Base-by-base conservation (phyloP, 2,888 invertebrate genomes). In the Prosapia bicincta region DNA sequence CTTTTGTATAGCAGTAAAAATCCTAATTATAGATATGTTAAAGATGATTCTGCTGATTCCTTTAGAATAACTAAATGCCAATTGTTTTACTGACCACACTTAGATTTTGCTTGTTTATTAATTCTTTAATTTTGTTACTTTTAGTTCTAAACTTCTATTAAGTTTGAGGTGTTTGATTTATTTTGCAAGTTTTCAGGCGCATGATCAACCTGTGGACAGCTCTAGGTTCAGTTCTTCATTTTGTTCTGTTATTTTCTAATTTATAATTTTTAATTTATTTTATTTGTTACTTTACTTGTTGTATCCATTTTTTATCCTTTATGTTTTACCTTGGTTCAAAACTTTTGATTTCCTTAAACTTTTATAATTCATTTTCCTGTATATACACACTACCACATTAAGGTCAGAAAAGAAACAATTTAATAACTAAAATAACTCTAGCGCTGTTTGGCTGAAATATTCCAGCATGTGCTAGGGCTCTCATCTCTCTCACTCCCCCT, bases 371-470 rank as follows among this genome's bases (percentile, higher is more conserved):
- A 26, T 7, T 6, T 69, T 23, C 30, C n/a, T 69, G 69, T 69
- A 28, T 26, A 69, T 69, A 54, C 54, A n/a, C n/a, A n/a, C n/a
- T n/a, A 65, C 65, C n/a, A 23, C 65, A 65, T n/a, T 65, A 65
- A 9, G 20, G 20, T 65, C 15, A n/a, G n/a, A n/a, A 26, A 26
- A 67, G 9, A 26, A 67, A n/a, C 25, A 26, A 67, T 38, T n/a
- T n/a, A n/a, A 38, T 3, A 20, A 54, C 7, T 20, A 20, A 20
- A 54, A n/a, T 3, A 54, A 54, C 54, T 30, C 69, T 69, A 72
- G 72, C 32, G 72, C 72, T 72, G 72, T 72, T 54, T 72, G 72
- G 72, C 72, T 72, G 72, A 72, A 72, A 71, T 65, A 28, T 30
- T 66, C 66, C 66, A 72, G 72, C 72, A 72, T 72, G 72, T 65